These are phyloP conservation scores for Nephrotoma appendiculata DNA, from an alignment of 2,888 invertebrate species.

Conservation along the genomic window DNA sequence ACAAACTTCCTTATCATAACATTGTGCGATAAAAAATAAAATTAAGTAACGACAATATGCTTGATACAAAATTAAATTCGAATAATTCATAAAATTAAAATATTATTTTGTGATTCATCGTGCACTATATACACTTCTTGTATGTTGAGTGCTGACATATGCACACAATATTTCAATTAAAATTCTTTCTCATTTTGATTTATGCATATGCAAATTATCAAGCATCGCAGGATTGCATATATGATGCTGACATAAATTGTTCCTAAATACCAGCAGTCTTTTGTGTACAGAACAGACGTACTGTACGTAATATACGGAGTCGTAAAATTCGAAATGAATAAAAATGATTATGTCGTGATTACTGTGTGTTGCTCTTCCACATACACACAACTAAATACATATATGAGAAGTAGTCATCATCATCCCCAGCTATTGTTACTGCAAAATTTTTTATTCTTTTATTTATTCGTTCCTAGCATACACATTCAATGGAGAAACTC, in stretches of 20 bases:
- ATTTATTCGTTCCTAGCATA: background rate
- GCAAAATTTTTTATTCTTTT: background rate
- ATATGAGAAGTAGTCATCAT: background rate
- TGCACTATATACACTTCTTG: background rate
- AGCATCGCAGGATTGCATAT: background rate
- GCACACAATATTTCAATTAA: background rate
- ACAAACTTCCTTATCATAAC: too few species aligned
- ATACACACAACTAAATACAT: background rate
- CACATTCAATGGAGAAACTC: background rate
- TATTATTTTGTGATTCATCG: background rate
- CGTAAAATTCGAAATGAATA: background rate
- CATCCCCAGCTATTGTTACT: background rate
- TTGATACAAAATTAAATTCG: too few species aligned
- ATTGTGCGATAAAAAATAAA: too few species aligned
- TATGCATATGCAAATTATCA: background rate
- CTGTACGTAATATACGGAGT: background rate
- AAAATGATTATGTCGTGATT: background rate
- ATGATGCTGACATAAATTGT: background rate
- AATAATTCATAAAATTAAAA: background rate
- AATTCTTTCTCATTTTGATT: background rate
- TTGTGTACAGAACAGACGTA: too few species aligned
- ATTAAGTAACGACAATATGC: too few species aligned
- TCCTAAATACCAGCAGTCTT: background rate
- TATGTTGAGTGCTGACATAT: background rate
- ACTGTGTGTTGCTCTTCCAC: background rate